Base-by-base conservation (phyloP, 2,888 invertebrate genomes). In the Caenorhabditis imperialis region DNA sequence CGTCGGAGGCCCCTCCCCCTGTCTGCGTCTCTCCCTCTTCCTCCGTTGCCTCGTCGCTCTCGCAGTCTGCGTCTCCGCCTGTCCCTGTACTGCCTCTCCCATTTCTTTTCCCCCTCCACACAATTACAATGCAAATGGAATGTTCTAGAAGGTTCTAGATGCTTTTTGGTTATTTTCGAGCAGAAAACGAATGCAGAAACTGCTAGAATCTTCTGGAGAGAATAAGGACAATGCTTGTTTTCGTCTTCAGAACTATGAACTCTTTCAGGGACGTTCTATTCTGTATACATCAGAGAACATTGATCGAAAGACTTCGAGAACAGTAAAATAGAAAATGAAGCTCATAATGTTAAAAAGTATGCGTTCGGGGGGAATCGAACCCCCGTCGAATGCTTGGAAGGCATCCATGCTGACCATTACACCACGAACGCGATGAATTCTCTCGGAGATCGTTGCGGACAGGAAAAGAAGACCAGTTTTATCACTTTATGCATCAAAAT, bases 331-430 rank as follows among this genome's bases (percentile, higher is more conserved):
- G n/a, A n/a, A n/a, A n/a, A n/a, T n/a, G n/a, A n/a, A n/a, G n/a
- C n/a, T n/a, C n/a, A n/a, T n/a, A n/a, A n/a, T n/a, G n/a, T n/a
- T n/a, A 30, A 30, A 10, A 60, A 18, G 18, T 69, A 65, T 75
- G 75, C 75, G 75, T 79, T 75, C 71, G 74, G 75, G 73, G 77
- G 77, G 78, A 80, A 77, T 77, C 77, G 75, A 75, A 75, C 79
- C 75, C 77, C 76, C 75, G 77, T 79, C 77, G 78, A 78, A 81
- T 78, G 81, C 77, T 81, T 81, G 78, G 78, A 77, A 81, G 75
- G 77, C 71, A 76, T 40, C 18, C 40, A 16, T 55, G 55, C 55
- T 55, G 55, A 55, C 55, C 54, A 55, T 51, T 35, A 61, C 42
- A 48, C 58, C 50, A 51, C 38, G 61, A 61, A 42, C 35, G 50